Conservation (phyloP, 2,797 vertebrate genomes). For the Microctenopoma lineatum region DNA sequence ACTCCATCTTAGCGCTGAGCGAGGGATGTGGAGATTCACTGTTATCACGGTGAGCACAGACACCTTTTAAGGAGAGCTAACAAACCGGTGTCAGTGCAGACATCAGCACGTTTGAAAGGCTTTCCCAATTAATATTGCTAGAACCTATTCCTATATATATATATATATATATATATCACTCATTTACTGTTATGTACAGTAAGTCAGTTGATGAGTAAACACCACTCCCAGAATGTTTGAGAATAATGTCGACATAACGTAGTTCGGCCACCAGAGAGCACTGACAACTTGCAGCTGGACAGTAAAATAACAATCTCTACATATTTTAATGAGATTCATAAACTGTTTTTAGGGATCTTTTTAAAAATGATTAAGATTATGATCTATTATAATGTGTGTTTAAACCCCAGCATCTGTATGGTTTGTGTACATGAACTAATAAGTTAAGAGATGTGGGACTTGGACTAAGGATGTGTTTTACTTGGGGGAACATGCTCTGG, state of each 20-base stretch:
- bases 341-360: neutral
- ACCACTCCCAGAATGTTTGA: neutral
- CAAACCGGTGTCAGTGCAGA: neutral
- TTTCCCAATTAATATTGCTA: neutral
- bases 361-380: neutral
- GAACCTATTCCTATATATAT: neutral
- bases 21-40: neutral
- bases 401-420: neutral
- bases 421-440: neutral
- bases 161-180: neutral
- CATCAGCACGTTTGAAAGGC: neutral
- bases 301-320: neutral
- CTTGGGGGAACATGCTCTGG: too few relatives aligned
- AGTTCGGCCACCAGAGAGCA: constrained; percentile 48
- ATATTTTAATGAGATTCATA: neutral
- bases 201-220: neutral
- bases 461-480: too few relatives aligned
- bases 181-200: neutral
- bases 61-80: constrained; percentile 13
- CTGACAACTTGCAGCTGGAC: neutral
- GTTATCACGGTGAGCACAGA: neutral
- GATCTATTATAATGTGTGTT: neutral
- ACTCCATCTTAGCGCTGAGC: neutral
- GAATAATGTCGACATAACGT: constrained; percentile 2
- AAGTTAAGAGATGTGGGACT: too few relatives aligned